Base-by-base conservation (phyloP, 35 echinoderm and acorn worm species). In the Strongylocentrotus purpuratus region DNA sequence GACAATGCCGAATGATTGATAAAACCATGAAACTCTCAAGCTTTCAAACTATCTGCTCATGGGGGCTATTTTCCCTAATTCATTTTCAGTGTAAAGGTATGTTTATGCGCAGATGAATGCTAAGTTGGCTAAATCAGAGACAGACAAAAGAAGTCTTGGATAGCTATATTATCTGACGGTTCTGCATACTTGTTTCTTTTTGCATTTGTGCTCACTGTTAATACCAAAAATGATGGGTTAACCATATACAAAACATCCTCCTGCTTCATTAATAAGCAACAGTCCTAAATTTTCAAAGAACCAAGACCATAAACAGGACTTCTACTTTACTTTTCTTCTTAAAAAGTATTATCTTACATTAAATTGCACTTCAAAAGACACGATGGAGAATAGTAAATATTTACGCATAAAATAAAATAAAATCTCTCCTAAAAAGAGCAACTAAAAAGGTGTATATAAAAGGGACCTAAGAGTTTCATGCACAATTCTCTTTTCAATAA, bases 331-430 rank as follows among this genome's bases (percentile, higher is more conserved):
- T 78, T 70, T 70, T 88, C 32, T 88, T 45, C 32, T n/a, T 33
- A 48, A 93, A 91, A 93, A 48, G 46, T 93, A 93, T 46, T 46
- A 48, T 46, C 91, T 93, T 93, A 93, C 48, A 47, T 58, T 58
- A 93, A 47, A 93, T 93, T 93, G 91, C 91, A 93, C 91, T 93
- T 93, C 48, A 93, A 48, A 46, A 32, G 48, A 93, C 32, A 58
- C 11, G 41, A 89, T 78, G 65, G 65, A 78, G 65, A 78, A 78
- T 78, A 78, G 65, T 8, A 78, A 78, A 78, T 28, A 7, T 78
- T 78, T 78, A 78, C 28, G 25, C 45, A 93, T 9, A 93, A 28
- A 93, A 33, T 31, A 92, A 92, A 46, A 92, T 46, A 93, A 58
- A 48, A 14, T 93, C 48, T 93, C 12, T 28, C 10, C 5, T 45